A percentile compares a stretch with the other conserved stretches of the same genome.
Conservation (phyloP, 2,888 invertebrate species). For the Elegia similella region DNA sequence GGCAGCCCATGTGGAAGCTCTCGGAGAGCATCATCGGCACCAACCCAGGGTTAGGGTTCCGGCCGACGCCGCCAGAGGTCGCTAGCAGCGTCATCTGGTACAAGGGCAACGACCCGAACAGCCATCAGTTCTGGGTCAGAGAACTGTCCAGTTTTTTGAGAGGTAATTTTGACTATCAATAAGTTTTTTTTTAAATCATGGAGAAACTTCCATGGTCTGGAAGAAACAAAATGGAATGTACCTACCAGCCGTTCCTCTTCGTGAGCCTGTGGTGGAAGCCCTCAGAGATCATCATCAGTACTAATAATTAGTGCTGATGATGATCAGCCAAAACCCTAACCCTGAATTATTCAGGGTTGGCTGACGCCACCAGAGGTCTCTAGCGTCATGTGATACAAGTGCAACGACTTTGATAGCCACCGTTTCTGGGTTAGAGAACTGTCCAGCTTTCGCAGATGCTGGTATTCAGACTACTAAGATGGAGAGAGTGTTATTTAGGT, state of each 20-base stretch:
- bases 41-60: slow-evolving; percentile 97
- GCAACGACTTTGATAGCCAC: slow-evolving; percentile 88
- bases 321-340: too few species aligned
- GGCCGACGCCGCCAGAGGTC: slow-evolving; percentile 93
- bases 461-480: too few species aligned
- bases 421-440: slow-evolving; percentile 90
- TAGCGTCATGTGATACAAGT: slow-evolving; percentile 97
- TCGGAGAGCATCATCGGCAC: slow-evolving; percentile 94
- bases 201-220: too few species aligned
- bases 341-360: slow-evolving; percentile 97
- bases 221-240: too few species aligned
- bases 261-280: too few species aligned
- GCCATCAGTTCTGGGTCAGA: slow-evolving; percentile 90
- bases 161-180: slow-evolving; percentile 78
- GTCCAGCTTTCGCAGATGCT: slow-evolving; percentile 85
- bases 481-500: too few species aligned
- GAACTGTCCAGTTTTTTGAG: slow-evolving; percentile 88
- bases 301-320: too few species aligned
- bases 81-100: slow-evolving; percentile 98
- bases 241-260: too few species aligned
- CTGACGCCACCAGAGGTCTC: slow-evolving; percentile 94
- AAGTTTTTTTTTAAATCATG: background rate
- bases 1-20: slow-evolving; percentile 94
- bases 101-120: slow-evolving; percentile 88
- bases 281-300: slow-evolving; percentile 93